Evolutionary conservation across 2,797 vertebrate species (phyloP).

Genomic region (Leptoclinus maculatus): DNA sequence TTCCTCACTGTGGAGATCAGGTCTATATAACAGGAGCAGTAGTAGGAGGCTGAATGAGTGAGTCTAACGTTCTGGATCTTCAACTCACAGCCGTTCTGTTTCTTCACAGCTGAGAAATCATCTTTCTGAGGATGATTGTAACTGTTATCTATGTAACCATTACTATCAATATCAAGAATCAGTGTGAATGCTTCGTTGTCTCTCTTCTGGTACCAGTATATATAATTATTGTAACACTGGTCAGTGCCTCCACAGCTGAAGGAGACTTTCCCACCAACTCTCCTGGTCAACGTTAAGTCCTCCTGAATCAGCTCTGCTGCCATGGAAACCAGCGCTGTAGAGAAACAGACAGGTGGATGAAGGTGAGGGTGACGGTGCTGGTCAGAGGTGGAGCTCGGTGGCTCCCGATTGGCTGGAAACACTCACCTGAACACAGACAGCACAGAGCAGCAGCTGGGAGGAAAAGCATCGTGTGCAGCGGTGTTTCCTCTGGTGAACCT

Average conservation of each 20-base stretch:
- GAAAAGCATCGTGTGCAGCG: conserved; percentile 40
- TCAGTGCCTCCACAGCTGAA: background rate
- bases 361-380: background rate
- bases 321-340: conserved; percentile 24
- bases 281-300: background rate
- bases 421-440: conserved; percentile 56
- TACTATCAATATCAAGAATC: background rate
- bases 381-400: background rate
- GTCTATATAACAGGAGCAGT: background rate
- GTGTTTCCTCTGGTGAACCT: conserved; percentile 43
- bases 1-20: background rate
- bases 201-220: background rate
- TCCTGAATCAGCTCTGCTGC: conserved; percentile 21
- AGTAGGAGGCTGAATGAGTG: background rate
- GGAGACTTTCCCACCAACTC: background rate
- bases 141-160: accelerated
- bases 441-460: conserved; percentile 48
- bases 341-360: conserved; percentile 44
- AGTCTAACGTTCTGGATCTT: too few relatives aligned
- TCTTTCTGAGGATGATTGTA: background rate
- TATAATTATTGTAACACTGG: background rate
- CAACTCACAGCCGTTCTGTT: too few relatives aligned
- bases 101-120: background rate
- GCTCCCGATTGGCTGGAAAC: conserved; percentile 59
- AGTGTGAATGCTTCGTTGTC: background rate